Evolutionary conservation across 2,888 invertebrate genomes (phyloP), one percentile per base, ranked within the genome.

Genomic region (Brachylomia viminalis): DNA sequence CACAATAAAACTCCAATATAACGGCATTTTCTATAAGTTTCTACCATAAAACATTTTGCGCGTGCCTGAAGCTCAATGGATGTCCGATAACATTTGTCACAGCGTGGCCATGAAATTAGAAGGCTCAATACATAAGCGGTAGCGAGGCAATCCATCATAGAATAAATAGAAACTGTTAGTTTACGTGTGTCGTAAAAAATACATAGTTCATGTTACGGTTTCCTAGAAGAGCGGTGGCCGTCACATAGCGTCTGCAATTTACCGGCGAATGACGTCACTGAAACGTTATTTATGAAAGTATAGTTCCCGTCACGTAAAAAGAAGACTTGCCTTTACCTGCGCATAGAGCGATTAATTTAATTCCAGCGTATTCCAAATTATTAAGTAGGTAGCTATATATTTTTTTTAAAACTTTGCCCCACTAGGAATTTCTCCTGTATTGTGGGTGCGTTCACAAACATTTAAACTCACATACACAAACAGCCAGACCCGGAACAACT

Each of bases 81-180:
- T 64, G 84, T 64, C 72, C 71, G 73, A 79, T 73, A 61, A 72
- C 65, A 80, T 83, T 84, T 78, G 84, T 84, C 78, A 84, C 71
- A 62, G 77, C 69, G 45, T 42, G 78, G 56, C 75, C 68, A 70
- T 47, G 52, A 72, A 78, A 74, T n/a, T 0, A 45, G 47, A 45
- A 33, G 49, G 49, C 42, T 49, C 23, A 68, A 54, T 8, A 0
- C 38, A 71, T n/a, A 38, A 59, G 42, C 67, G 49, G n/a, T 33
- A 64, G 77, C 68, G 77, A 49, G 13, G 20, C 3, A 27, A 56
- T 17, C 2, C 7, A 27, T 56, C 27, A 27, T 7, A 15, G 54
- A 56, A 15, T 15, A 15, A 56, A 56, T 56, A 56, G 5, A 15
- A 56, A 56, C 2, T 2, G 27, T 27, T 56, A 6, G 6, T 15